These are phyloP conservation scores for Drosophila mercatorum DNA, from an alignment of 2,888 invertebrate genomes.

Conservation along the genomic window DNA sequence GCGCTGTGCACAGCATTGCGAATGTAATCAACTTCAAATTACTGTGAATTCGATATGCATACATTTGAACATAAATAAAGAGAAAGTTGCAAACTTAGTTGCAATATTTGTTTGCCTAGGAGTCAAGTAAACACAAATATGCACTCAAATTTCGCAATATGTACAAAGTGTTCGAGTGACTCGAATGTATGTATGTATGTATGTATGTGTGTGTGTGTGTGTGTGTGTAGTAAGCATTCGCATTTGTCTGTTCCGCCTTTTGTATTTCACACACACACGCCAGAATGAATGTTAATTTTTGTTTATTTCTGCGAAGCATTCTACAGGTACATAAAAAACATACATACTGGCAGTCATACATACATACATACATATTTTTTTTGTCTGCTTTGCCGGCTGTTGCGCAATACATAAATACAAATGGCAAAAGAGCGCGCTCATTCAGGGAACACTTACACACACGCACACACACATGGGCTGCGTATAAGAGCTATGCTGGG, in stretches of 20 bases:
- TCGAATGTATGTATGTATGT: background rate
- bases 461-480: background rate
- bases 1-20: background rate
- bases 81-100: slow-evolving; percentile 14
- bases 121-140: slow-evolving; percentile 4
- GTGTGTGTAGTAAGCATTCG: slow-evolving; percentile 1
- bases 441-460: background rate
- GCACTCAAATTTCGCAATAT: slow-evolving; percentile 6
- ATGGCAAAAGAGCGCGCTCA: slow-evolving; percentile 6
- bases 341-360: background rate
- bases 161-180: slow-evolving; percentile 1
- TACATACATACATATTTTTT: background rate
- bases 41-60: background rate
- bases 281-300: slow-evolving; percentile 69
- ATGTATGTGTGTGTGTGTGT: background rate
- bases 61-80: slow-evolving; percentile 5
- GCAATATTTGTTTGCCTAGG: background rate
- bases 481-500: slow-evolving; percentile 10
- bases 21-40: slow-evolving; percentile 6
- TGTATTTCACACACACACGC: slow-evolving; percentile 45
- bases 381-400: slow-evolving; percentile 26
- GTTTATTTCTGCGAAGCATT: slow-evolving; percentile 50
- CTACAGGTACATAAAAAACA: slow-evolving; percentile 28
- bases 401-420: slow-evolving; percentile 27
- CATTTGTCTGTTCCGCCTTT: slow-evolving; percentile 20